Percentiles rank a stretch among this genome's conserved stretches.
Conservation (phyloP, 2,797 vertebrate genomes). For the Tinamus major region DNA sequence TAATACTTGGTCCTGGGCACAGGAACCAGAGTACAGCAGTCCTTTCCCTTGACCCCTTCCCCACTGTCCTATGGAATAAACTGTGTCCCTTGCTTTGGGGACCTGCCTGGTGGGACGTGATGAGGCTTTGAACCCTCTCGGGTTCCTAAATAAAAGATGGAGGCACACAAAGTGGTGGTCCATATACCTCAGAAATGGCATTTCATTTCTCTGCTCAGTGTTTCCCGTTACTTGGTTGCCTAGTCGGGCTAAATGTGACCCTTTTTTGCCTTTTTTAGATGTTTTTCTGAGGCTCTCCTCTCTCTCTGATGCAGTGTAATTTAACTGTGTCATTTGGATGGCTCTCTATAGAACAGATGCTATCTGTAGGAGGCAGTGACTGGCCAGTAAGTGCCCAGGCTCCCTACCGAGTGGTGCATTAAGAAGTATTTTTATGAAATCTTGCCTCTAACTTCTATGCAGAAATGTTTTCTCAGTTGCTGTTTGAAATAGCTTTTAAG, state of each 20-base stretch:
- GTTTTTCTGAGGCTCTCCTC: neutral
- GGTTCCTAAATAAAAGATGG: neutral
- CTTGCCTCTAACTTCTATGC: neutral
- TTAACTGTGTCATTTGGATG: neutral
- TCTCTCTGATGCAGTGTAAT: neutral
- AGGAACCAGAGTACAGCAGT: neutral
- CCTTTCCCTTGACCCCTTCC: neutral
- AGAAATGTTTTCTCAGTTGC: neutral
- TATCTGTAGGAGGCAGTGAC: neutral
- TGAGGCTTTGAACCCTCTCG: neutral
- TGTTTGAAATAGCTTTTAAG: conserved; percentile 7
- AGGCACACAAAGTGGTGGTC: accelerated
- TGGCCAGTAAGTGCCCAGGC: neutral
- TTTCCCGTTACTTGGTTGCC: neutral
- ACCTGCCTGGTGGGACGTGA: neutral
- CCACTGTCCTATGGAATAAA: neutral
- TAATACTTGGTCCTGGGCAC: neutral
- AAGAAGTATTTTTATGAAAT: neutral
- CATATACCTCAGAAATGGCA: neutral
- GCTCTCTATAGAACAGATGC: neutral
- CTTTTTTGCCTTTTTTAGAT: neutral
- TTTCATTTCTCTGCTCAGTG: neutral
- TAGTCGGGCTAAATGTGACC: neutral
- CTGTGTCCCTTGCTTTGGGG: neutral
- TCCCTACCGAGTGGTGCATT: neutral